These are phyloP conservation scores for Onthophagus taurus DNA, from an alignment of 1,140 invertebrate genomes.

Conservation along the genomic window DNA sequence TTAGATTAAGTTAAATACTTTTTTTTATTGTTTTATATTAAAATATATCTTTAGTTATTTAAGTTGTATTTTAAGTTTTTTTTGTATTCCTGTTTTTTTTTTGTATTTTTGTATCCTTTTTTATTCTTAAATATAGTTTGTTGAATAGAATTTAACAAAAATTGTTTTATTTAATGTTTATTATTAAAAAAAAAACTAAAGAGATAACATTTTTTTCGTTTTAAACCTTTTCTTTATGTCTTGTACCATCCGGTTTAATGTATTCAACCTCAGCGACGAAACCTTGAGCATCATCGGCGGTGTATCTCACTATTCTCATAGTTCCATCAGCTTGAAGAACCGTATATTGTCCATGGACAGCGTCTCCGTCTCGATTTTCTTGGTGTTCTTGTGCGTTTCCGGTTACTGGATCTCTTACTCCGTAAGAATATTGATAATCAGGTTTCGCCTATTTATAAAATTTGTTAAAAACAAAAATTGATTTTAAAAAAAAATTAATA, in stretches of 20 bases:
- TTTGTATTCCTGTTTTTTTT: too few relatives aligned
- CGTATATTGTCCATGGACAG: slow-evolving; percentile 57
- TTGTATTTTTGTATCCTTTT: too few relatives aligned
- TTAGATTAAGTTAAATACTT: too few relatives aligned
- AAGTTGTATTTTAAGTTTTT: too few relatives aligned
- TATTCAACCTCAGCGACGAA: slow-evolving; percentile 38
- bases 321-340: slow-evolving; percentile 57
- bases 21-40: too few relatives aligned
- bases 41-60: too few relatives aligned
- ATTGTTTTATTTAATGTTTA: too few relatives aligned
- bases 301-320: slow-evolving; percentile 47
- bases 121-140: too few relatives aligned
- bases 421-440: slow-evolving; percentile 58
- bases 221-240: not conserved
- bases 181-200: too few relatives aligned
- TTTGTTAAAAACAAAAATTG: not conserved
- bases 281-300: slow-evolving; percentile 43
- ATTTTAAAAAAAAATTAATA: slow-evolving; percentile 16
- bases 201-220: too few relatives aligned
- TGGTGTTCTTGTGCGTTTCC: slow-evolving; percentile 60
- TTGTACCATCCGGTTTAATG: slow-evolving; percentile 5
- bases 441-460: slow-evolving; percentile 44
- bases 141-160: too few relatives aligned
- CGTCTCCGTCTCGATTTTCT: slow-evolving; percentile 57
- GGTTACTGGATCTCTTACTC: slow-evolving; percentile 56